Base-by-base conservation (phyloP, 2,888 invertebrate species). In the Drosophila barbarae region DNA sequence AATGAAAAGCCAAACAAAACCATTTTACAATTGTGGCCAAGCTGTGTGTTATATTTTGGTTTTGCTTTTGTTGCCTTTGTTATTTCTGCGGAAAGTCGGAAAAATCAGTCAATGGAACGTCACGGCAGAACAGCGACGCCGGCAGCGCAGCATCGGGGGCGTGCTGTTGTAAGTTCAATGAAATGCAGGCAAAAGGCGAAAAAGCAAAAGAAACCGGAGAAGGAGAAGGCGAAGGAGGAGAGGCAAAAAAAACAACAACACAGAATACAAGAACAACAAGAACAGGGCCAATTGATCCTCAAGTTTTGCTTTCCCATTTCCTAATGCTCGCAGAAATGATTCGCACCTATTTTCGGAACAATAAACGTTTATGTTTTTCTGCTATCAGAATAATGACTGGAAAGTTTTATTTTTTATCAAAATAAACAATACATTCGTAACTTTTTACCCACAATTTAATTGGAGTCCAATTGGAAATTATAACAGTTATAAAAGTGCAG, bases 101-200 rank as follows among this genome's bases (percentile, higher is more conserved):
- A 75, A 76, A 80, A 69, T 76, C 81, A 81, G 76, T 76, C 76
- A 80, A 74, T 81, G 79, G 79, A 80, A 80, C 79, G 81, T 76
- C 79, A 76, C 79, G 79, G 79, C 81, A 79, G 66, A 79, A 67
- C 76, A 53, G 50, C 50, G 35, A 35, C 49, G 41, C 21, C 41
- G 63, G 47, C 68, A 46, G 23, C 59, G 8, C 54, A 59, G 15
- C 64, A 59, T 39, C 51, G 57, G 65, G 57, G 66, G 50, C 64
- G 57, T 56, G 21, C 35, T 39, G 15, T 15, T 15, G 52, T 47
- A 56, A 63, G 63, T 63, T 65, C 64, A 65, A 63, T 54, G 60
- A 32, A 46, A 51, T 56, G 36, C 56, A 32, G 32, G 21, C 21
- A 38, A 53, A 38, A 46, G 44, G 23, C 18, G 28, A 35, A 28